Conservation (phyloP, 2,888 invertebrate genomes). For the Phaonia tiefii region DNA sequence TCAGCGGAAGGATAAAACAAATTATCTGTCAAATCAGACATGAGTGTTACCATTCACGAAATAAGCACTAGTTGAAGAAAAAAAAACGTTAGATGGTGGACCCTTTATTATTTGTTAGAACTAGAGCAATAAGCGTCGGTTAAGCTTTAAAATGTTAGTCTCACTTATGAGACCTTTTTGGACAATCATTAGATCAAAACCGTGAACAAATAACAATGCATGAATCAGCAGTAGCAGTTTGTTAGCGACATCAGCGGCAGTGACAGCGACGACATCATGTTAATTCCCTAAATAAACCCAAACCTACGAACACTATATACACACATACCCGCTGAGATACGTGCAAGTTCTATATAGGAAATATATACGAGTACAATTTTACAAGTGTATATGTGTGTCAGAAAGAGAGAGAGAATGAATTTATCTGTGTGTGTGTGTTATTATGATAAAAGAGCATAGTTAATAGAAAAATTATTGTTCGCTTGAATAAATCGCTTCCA, state of each 20-base stretch:
- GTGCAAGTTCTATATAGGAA: not conserved
- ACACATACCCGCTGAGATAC: not conserved
- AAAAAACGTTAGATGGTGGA: no score
- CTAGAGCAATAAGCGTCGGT: constrained; percentile 19
- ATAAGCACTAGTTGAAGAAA: no score
- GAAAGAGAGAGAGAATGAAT: no score
- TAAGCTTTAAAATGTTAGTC: constrained; percentile 36
- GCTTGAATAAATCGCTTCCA: constrained; percentile 10
- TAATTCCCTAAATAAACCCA: constrained; percentile 26
- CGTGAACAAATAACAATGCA: constrained; percentile 16
- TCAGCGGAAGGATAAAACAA: no score
- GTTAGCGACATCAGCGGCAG: not conserved
- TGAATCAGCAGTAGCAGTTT: constrained; percentile 30
- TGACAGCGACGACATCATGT: constrained; percentile 7
- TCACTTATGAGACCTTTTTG: constrained; percentile 22
- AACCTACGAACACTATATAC: constrained; percentile 14
- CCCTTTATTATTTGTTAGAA: no score
- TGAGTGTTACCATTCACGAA: no score
- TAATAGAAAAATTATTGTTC: constrained; percentile 48
- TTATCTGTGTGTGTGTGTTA: not conserved
- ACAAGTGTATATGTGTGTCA: not conserved
- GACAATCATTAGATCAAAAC: constrained; percentile 20
- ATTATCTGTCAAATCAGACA: no score
- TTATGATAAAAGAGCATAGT: constrained; percentile 42
- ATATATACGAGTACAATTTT: not conserved